Percentiles rank a stretch among this genome's conserved stretches.
Conservation (phyloP, 2,113 vertebrate genomes). For the Ia io region DNA sequence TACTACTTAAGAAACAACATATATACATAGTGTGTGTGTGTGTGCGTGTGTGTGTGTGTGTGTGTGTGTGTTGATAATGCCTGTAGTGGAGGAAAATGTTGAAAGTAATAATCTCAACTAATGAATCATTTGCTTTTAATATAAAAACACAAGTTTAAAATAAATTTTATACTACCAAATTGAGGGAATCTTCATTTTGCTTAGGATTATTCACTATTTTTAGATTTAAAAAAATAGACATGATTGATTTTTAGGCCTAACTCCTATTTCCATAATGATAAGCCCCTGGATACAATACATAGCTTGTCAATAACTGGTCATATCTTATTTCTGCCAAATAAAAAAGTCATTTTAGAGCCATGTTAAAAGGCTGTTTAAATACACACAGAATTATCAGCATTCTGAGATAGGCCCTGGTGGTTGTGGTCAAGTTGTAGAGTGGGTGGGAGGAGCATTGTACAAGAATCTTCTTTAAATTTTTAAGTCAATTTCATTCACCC, state of each 20-base stretch:
- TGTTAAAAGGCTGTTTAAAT: constrained; percentile 52
- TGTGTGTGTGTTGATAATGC: not conserved
- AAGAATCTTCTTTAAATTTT: not conserved
- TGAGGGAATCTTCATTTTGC: not conserved
- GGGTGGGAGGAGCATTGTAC: not conserved
- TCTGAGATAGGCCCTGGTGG: not conserved
- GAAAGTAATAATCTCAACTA: not conserved
- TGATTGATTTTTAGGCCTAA: not conserved
- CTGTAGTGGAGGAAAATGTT: not conserved
- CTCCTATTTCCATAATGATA: not conserved
- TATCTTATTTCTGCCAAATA: constrained; percentile 11
- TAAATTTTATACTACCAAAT: not conserved
- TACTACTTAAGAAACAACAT: not conserved
- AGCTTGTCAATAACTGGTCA: not conserved
- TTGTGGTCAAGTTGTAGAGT: not conserved
- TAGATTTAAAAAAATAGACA: not conserved
- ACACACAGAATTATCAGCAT: constrained; percentile 55
- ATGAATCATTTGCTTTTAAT: constrained; percentile 26
- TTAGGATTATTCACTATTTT: not conserved
- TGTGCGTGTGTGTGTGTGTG: not conserved
- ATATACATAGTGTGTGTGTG: too few species aligned
- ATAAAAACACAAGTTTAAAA: constrained; percentile 11
- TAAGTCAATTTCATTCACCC: constrained; percentile 53
- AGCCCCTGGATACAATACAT: not conserved
- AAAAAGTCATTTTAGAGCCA: constrained; percentile 40